Percentiles rank a stretch among this genome's conserved stretches.
phyloP scores from a whole-genome alignment of 2,113 vertebrate genomes.

The Saguinus midas region DNA sequence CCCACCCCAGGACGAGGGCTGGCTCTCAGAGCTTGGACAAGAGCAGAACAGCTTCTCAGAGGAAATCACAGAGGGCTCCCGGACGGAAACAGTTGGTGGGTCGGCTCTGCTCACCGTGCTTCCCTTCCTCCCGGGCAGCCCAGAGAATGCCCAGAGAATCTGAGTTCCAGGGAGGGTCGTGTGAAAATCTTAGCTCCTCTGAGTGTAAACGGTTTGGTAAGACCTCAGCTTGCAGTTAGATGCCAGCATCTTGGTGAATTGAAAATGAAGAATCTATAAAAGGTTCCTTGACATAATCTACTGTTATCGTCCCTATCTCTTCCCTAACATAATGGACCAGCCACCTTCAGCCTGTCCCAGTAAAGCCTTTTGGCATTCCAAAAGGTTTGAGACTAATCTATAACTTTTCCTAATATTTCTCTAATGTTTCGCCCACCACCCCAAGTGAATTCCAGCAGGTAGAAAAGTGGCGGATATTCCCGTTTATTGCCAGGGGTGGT shows the following conservation, averaged over 20 bases:
- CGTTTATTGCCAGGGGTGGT: rapidly evolving
- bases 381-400: no score
- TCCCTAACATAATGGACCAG: no score
- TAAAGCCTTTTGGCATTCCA: no score
- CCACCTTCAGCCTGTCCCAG: no score
- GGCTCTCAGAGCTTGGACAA: not conserved
- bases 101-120: rapidly evolving
- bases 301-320: no score
- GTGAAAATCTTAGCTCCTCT: no score
- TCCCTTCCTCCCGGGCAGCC: not conserved
- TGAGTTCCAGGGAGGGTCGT: rapidly evolving
- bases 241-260: not conserved
- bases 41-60: not conserved
- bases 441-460: not conserved
- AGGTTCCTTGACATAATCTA: no score
- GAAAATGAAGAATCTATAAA: not conserved
- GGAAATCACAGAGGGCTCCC: not conserved
- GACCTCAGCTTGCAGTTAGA: not conserved
- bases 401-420: no score
- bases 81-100: rapidly evolving
- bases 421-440: no score
- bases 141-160: rapidly evolving
- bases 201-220: rapidly evolving
- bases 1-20: rapidly evolving
- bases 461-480: rapidly evolving